These are phyloP conservation scores for Drosophila cognata DNA, from an alignment of 2,888 invertebrate genomes.

Conservation along the genomic window DNA sequence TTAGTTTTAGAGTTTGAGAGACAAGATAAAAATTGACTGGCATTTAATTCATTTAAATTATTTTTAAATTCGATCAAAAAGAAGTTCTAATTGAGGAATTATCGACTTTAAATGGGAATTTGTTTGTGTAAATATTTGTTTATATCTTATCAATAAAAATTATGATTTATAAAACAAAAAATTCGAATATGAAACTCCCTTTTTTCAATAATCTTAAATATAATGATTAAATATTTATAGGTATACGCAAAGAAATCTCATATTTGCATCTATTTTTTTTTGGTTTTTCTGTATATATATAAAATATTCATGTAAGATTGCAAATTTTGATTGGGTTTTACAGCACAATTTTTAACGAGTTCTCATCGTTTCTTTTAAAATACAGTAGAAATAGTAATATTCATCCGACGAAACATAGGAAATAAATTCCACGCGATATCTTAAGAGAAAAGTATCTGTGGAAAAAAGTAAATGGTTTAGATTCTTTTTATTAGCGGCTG, in stretches of 20 bases:
- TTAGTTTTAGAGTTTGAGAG: background rate
- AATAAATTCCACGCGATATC: background rate
- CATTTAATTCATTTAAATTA: background rate
- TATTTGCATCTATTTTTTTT: too few species aligned
- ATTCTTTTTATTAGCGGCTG: conserved; percentile 10
- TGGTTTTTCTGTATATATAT: background rate
- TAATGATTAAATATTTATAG: background rate
- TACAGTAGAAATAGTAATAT: background rate
- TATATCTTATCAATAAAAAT: background rate
- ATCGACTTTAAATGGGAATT: background rate
- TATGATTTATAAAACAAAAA: background rate
- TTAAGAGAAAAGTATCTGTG: conserved; percentile 7
- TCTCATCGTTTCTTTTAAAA: background rate
- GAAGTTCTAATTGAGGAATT: background rate
- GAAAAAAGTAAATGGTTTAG: conserved; percentile 20
- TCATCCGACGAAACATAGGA: background rate
- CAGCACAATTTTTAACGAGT: background rate
- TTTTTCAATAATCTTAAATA: background rate
- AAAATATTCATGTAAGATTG: background rate
- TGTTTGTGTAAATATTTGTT: background rate
- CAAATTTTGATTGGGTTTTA: background rate
- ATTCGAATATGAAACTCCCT: too few species aligned
- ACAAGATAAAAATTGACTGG: background rate
- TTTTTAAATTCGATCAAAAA: background rate
- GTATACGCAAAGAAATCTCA: too few species aligned